These are phyloP conservation scores for Xiphophorus hellerii DNA, from an alignment of 2,113 vertebrate species.

Conservation along the genomic window DNA sequence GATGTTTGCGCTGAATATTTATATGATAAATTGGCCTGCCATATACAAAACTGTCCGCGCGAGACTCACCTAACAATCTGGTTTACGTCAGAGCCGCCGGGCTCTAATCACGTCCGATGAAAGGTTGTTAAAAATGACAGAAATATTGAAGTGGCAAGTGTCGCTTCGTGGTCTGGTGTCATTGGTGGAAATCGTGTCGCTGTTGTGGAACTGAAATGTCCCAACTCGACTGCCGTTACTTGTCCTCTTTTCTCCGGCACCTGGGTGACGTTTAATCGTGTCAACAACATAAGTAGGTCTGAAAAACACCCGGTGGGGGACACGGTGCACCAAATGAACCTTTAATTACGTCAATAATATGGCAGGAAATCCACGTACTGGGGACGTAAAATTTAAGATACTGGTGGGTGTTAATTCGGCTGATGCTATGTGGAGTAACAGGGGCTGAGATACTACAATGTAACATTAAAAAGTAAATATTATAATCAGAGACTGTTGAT, in stretches of 20 bases:
- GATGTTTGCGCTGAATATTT: not conserved
- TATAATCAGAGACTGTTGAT: not conserved
- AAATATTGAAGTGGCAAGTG: constrained; percentile 41
- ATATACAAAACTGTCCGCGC: constrained; percentile 46
- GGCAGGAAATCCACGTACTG: not conserved
- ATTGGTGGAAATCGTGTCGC: constrained; percentile 4
- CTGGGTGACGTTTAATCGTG: constrained; percentile 13
- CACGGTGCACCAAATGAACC: not conserved
- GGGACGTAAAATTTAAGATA: not conserved
- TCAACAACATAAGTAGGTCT: constrained; percentile 12
- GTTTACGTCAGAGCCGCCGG: constrained; percentile 77
- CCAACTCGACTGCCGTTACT: not conserved
- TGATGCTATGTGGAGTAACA: too few species aligned
- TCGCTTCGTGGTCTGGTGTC: constrained; percentile 20
- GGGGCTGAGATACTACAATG: not conserved
- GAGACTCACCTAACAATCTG: constrained; percentile 72
- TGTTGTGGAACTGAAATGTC: constrained; percentile 17
- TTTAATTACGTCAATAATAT: not conserved
- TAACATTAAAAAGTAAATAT: not conserved
- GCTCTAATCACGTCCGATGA: constrained; percentile 65
- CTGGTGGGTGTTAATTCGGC: not conserved
- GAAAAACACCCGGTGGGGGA: not conserved
- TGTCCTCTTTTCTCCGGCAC: not conserved
- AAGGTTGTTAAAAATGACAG: constrained; percentile 56
- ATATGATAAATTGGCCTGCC: not conserved